Conservation (phyloP, 2,797 vertebrate species). For the Lagodon rhomboides region DNA sequence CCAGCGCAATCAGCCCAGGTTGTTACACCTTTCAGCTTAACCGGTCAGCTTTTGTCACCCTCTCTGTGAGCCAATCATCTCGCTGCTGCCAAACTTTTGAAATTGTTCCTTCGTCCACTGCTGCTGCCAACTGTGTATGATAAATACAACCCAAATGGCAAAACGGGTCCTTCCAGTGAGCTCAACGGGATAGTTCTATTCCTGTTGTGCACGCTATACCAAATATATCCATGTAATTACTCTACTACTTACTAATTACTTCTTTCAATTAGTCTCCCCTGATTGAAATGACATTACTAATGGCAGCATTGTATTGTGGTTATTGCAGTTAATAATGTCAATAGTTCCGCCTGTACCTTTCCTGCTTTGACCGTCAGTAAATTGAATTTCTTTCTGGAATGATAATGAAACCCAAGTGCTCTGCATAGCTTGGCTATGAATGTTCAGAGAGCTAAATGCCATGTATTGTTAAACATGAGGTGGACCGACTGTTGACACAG, state of each 20-base stretch:
- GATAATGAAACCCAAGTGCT: background rate
- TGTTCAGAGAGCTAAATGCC: background rate
- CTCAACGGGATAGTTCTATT: background rate
- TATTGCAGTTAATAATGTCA: background rate
- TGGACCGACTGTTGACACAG: background rate
- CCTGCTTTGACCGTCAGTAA: background rate
- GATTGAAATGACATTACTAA: background rate
- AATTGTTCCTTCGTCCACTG: no score
- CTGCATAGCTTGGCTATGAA: background rate
- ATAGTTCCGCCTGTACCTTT: background rate
- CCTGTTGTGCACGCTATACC: background rate
- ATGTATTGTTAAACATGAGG: background rate
- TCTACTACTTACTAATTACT: no score
- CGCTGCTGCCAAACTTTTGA: no score
- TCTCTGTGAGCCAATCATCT: background rate
- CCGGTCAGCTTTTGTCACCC: no score
- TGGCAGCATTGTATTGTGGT: background rate
- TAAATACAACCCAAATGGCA: no score
- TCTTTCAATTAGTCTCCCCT: background rate
- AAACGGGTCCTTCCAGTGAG: no score
- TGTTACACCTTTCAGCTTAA: no score
- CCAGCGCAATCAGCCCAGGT: no score
- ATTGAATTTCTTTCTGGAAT: background rate
- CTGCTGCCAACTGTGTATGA: no score
- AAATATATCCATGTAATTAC: constrained; percentile 6